phyloP scores from a whole-genome alignment of 2,888 invertebrate genomes.

The Biston stratarius region DNA sequence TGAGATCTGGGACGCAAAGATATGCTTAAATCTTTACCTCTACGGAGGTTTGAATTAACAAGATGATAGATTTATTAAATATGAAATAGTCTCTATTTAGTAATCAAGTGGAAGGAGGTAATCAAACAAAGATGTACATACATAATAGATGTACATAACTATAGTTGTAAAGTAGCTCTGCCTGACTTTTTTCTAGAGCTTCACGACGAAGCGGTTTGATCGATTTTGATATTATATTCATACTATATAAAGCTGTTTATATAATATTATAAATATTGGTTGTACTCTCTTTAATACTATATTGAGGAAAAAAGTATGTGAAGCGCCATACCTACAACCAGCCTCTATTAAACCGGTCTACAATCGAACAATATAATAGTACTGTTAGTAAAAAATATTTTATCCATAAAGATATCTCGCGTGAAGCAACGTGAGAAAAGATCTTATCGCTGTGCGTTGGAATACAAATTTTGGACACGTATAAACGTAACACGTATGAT shows the following conservation, averaged over 20 bases:
- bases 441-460: slow-evolving; percentile 53
- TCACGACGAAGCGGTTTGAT: too few relatives aligned
- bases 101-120: slow-evolving; percentile 14
- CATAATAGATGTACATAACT: too few relatives aligned
- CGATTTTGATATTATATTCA: too few relatives aligned
- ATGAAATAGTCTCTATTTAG: slow-evolving; percentile 51
- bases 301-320: background rate
- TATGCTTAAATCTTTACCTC: slow-evolving; percentile 36
- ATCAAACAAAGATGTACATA: slow-evolving; percentile 33
- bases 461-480: slow-evolving; percentile 37
- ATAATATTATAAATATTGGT: background rate
- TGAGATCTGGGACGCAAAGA: slow-evolving; percentile 52
- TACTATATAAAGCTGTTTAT: too few relatives aligned
- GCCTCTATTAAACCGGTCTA: slow-evolving; percentile 11
- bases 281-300: slow-evolving; percentile 1
- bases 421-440: slow-evolving; percentile 55
- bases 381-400: slow-evolving; percentile 47
- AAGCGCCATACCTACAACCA: background rate
- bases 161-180: too few relatives aligned
- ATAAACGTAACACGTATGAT: slow-evolving; percentile 27
- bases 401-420: slow-evolving; percentile 58
- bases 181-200: too few relatives aligned
- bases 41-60: slow-evolving; percentile 31
- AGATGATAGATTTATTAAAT: slow-evolving; percentile 31
- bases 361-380: slow-evolving; percentile 13